These are phyloP conservation scores for Pangasius mekongensis DNA, from an alignment of 2,797 vertebrate species.

Conservation along the genomic window DNA sequence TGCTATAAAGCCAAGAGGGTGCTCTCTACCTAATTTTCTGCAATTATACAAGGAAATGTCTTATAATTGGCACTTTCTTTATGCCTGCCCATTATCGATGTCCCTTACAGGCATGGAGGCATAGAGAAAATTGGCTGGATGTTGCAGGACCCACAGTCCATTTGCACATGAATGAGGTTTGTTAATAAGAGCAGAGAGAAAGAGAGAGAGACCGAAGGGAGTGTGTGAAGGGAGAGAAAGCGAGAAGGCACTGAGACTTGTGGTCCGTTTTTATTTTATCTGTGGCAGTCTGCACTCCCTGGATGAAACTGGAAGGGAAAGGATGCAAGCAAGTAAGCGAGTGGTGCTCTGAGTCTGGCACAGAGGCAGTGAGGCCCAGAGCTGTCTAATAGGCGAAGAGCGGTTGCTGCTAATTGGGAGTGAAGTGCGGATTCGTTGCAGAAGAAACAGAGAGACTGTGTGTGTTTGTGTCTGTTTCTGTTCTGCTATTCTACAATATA, in stretches of 20 bases:
- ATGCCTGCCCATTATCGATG: conserved; percentile 76
- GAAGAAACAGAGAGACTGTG: conserved; percentile 24
- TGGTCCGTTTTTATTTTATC: conserved; percentile 50
- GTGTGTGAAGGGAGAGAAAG: conserved; percentile 17
- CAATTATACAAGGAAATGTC: conserved; percentile 73
- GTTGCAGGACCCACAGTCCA: conserved; percentile 53
- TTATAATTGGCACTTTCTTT: conserved; percentile 79
- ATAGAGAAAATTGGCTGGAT: conserved; percentile 48
- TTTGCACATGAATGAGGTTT: conserved; percentile 58
- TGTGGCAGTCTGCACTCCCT: conserved; percentile 25
- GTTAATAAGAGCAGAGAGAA: conserved; percentile 45
- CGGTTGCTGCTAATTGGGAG: conserved; percentile 58
- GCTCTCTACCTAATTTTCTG: conserved; percentile 67
- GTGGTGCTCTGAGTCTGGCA: conserved; percentile 37
- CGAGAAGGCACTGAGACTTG: conserved; percentile 22
- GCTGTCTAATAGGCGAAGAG: conserved; percentile 57
- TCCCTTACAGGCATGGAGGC: conserved; percentile 69
- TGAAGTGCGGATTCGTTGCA: conserved; percentile 51
- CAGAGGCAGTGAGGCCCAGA: conserved; percentile 38
- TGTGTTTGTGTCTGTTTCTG: conserved; percentile 31
- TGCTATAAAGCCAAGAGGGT: conserved; percentile 65
- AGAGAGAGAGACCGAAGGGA: background rate
- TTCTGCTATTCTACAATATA: conserved; percentile 33
- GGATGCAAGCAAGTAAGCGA: conserved; percentile 37
- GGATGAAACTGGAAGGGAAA: conserved; percentile 37